Conservation (phyloP, 2,797 vertebrate species). For the Craterocephalus amniculus region DNA sequence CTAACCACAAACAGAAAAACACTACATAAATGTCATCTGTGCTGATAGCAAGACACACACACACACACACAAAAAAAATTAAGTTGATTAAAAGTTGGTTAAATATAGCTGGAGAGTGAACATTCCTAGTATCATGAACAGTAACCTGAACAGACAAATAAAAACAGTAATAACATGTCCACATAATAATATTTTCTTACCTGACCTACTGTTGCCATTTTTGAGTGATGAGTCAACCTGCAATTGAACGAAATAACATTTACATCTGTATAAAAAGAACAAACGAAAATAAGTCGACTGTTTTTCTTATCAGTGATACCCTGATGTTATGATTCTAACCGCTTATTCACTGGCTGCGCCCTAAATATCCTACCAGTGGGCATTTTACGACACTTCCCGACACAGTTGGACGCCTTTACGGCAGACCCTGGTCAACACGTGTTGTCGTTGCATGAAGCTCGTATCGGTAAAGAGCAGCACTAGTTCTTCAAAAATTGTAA, state of each 20-base stretch:
- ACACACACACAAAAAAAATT: too few species aligned
- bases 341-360: neutral
- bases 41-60: too few species aligned
- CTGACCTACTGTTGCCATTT: constrained; percentile 50
- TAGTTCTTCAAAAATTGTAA: constrained; percentile 5
- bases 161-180: neutral
- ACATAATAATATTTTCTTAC: constrained; percentile 29
- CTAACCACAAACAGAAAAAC: constrained; percentile 62
- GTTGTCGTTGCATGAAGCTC: constrained; percentile 55
- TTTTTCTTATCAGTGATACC: neutral
- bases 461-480: neutral
- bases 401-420: constrained; percentile 32
- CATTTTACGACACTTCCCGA: constrained; percentile 53
- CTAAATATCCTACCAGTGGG: neutral
- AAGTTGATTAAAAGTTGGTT: too few species aligned
- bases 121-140: neutral
- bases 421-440: constrained; percentile 55
- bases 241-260: neutral
- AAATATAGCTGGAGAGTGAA: neutral
- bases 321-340: too few species aligned
- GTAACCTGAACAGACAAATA: neutral
- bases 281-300: neutral
- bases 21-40: too few species aligned
- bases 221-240: neutral
- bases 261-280: accelerated